Base-by-base conservation (phyloP, 2,797 vertebrate genomes). In the Hoplostethus atlanticus region DNA sequence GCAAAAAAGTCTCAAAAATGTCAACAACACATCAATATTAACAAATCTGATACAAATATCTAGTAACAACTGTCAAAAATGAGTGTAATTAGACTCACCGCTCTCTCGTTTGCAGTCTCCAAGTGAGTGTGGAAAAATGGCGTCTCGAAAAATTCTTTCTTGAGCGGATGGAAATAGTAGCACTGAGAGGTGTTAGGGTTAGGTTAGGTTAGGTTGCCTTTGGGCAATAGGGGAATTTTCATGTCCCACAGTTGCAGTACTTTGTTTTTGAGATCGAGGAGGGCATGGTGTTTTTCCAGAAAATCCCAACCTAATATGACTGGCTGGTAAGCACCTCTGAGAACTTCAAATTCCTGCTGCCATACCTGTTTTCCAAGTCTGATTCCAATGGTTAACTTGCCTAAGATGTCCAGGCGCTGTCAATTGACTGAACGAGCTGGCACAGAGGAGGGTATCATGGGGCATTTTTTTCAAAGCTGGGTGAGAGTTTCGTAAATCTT, bases 331-430 rank as follows among this genome's bases (percentile, higher is more conserved):
- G 42, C 51, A 57, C 64, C 50, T 59, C 58, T 69, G 48, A 76
- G 50, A 52, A 79, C 21, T 40, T 69, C 36, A 53, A 78, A 78
- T 4, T 73, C 54, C 8, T 62, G 73, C 21, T 78, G 36, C 52
- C 70, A 52, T 5, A 62, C 28, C n/a, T 54, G n/a, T n/a, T 68
- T 36, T 30, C 53, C 67, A 16, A 75, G 25, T 46, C 38, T 76
- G 11, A 79, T 12, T 5, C 69, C 62, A 48, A 68, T 42, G 1
- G 44, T 68, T 52, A 70, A 59, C 36, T 34, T 77, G 15, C 77
- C 71, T 34, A 76, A 25, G 3, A 64, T 64, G 54, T 79, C 55
- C 17, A 30, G 25, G 10, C 0, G 0, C 28, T 63, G 48, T 21
- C 56, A 47, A 54, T 21, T 58, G 6, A 64, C 47, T 50, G 44